Conservation (phyloP, 1,140 invertebrate genomes). For the Musca domestica region DNA sequence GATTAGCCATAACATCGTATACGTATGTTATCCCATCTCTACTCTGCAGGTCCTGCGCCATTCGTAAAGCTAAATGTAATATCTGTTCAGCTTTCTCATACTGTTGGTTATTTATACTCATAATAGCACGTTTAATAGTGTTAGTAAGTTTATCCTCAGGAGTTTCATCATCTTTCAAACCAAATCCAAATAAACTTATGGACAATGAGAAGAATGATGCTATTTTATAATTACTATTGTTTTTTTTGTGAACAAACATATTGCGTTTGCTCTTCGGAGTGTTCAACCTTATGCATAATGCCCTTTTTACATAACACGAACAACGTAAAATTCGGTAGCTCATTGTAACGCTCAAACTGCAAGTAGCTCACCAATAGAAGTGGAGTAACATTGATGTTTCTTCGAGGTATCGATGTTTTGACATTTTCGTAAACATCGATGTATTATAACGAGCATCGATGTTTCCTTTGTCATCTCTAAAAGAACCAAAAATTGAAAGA, state of each 20-base stretch:
- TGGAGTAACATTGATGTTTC: too few relatives aligned
- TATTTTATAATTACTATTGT: too few relatives aligned
- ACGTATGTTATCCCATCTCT: conserved; percentile 78
- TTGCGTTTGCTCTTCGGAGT: neutral
- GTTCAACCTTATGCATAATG: too few relatives aligned
- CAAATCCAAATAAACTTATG: conserved; percentile 33
- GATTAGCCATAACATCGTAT: conserved; percentile 87
- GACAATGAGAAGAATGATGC: conserved; percentile 24
- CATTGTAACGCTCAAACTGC: too few relatives aligned
- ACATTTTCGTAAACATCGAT: too few relatives aligned
- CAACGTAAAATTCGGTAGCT: too few relatives aligned
- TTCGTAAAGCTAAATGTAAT: conserved; percentile 75
- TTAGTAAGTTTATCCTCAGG: conserved; percentile 68
- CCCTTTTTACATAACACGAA: too few relatives aligned
- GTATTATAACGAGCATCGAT: too few relatives aligned
- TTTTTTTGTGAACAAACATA: neutral
- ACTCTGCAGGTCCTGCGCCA: conserved; percentile 77
- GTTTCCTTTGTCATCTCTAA: too few relatives aligned
- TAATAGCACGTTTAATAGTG: conserved; percentile 71
- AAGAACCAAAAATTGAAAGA: too few relatives aligned
- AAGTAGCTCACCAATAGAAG: too few relatives aligned
- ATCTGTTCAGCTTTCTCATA: conserved; percentile 80
- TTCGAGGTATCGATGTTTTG: too few relatives aligned
- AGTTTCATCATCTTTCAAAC: conserved; percentile 54
- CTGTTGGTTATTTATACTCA: conserved; percentile 72